Conservation (phyloP, 2,113 vertebrate genomes). For the Burhinus bistriatus region DNA sequence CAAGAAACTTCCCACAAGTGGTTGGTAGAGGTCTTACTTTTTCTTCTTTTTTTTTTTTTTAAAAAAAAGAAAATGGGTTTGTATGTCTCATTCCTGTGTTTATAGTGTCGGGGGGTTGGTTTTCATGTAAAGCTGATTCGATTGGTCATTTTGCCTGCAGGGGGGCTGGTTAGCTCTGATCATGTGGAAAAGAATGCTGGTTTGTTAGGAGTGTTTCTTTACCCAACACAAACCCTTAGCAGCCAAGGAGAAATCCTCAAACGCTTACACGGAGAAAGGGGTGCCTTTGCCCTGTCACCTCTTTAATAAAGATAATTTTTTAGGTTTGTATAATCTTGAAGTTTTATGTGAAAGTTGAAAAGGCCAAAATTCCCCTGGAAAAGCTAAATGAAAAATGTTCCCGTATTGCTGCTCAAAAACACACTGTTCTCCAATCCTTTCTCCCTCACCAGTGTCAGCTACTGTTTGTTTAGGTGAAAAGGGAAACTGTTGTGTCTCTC, state of each 20-base stretch:
- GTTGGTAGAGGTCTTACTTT: conserved; percentile 54
- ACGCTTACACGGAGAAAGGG: conserved; percentile 63
- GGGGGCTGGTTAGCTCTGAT: conserved; percentile 91
- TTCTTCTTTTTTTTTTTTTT: conserved; percentile 40
- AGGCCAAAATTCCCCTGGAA: conserved; percentile 56
- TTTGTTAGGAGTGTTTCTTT: conserved; percentile 78
- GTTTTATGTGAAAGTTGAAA: conserved; percentile 62
- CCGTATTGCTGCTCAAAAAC: conserved; percentile 32
- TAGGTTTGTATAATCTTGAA: conserved; percentile 68
- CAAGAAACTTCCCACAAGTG: conserved; percentile 36
- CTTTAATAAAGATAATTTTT: conserved; percentile 66
- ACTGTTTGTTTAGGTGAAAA: not conserved
- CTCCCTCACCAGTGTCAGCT: not conserved
- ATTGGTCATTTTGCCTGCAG: conserved; percentile 94
- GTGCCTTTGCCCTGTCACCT: conserved; percentile 47
- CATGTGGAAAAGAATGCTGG: conserved; percentile 83
- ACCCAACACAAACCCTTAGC: conserved; percentile 71
- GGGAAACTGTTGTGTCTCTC: not conserved
- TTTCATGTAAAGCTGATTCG: conserved; percentile 82
- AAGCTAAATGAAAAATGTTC: not conserved
- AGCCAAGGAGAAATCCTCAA: conserved; percentile 73
- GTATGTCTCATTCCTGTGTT: conserved; percentile 75
- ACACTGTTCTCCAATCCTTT: not conserved
- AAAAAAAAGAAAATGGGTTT: conserved; percentile 65
- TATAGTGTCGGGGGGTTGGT: conserved; percentile 76